Base-by-base conservation (phyloP, 2,113 vertebrate species). In the Hepsetus odoe region DNA sequence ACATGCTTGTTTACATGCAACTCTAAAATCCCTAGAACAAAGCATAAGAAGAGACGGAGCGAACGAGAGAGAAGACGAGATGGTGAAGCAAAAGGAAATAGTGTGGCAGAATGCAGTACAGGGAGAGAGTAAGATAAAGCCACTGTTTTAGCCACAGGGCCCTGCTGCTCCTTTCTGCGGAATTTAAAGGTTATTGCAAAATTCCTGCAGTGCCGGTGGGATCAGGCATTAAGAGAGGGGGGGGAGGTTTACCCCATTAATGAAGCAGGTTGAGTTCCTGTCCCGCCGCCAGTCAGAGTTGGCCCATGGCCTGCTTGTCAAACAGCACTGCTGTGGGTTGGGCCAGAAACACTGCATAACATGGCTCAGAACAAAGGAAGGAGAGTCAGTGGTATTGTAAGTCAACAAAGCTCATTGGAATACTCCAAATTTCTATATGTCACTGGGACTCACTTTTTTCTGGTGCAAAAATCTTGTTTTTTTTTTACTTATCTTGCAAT, bases 151-250 rank as follows among this genome's bases (percentile, higher is more conserved):
- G 55, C 46, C 62, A 44, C 18, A 64, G 70, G 53, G 68, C 68
- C 51, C 26, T 44, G 56, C 68, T 70, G 55, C 79, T 76, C 38
- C 71, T 46, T 80, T 46, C 58, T 74, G 74, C 56, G 18, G 67
- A 81, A 46, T 79, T 84, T 76, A 64, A 56, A 38, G 66, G 80
- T 82, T 82, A 82, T 82, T 84, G 76, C 72, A 76, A 82, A 76
- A 84, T 77, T 82, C 83, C 83, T 79, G 62, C 77, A 56, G 16
- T 76, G 77, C 76, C 76, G 74, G 44, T 76, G 80, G 62, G 72
- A 82, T 82, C 26, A 32, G 22, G 30, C 42, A 24, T 75, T 68
- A 56, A 74, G 58, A 2, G 22, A 44, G 46, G 28, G 66, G 14
- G 33, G 40, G 65, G 70, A 35, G 59, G 49, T 59, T 62, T 55